Evolutionary conservation across 2,797 vertebrate genomes (phyloP), one percentile per base, ranked within the genome.

Genomic region (Enteromius anoplus): DNA sequence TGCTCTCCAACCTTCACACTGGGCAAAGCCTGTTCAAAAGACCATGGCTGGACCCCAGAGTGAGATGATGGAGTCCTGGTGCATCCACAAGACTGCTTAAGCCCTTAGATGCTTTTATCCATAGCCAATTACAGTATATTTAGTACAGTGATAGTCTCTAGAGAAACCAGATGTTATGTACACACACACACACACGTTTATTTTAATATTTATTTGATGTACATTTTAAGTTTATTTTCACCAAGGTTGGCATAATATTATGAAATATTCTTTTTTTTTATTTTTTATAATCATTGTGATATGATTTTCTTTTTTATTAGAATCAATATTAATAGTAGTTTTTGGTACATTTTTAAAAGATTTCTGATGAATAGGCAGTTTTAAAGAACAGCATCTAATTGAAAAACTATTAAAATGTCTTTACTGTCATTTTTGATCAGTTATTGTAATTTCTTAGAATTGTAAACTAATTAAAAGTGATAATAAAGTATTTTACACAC

Each of bases 1-100:
- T 68, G 64, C 29, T 53, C 47, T 45, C 37, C 66, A 60, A 58
- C 15, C 23, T 58, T 80, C 78, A 80, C 21, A 70, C 51, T 42
- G 32, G 2, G 5, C 78, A 71, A 80, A 58, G n/a, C 23, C 40
- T 40, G n/a, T 26, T 68, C 34, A 68, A 69, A 78, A 49, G 45
- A 66, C 17, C 60, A 51, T 34, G 37, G 32, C 77, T 37, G 19
- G 29, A 66, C 62, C 21, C 23, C 10, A 53, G 64, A 14, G 32
- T 51, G 45, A 53, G 45, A 51, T 45, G n/a, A 40, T 15, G 9
- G 37, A n/a, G 42, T 75, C 23, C 71, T 53, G 76, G 26, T 53
- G 76, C 34, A 32, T 51, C 45, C 76, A 64, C 47, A n/a, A 14
- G 60, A 23, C 42, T 29, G 32, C 29, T 53, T 23, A 34, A 34